Base-by-base conservation (phyloP, 2,888 invertebrate species). In the Nephrotoma flavescens region DNA sequence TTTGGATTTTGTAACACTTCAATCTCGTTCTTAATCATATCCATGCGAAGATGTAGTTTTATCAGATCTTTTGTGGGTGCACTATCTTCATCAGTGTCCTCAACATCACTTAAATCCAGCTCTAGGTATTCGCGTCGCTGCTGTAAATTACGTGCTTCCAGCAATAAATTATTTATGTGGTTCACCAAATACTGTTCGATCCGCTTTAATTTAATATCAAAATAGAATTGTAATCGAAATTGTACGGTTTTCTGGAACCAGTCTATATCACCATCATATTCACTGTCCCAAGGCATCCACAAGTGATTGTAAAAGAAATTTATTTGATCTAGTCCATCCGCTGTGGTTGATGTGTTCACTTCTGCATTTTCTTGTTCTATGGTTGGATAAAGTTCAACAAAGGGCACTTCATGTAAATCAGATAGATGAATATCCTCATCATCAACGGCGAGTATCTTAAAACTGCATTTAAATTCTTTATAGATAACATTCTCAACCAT, bases 221-320 rank as follows among this genome's bases (percentile, higher is more conserved):
- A 94, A 87, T 92, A 94, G 47, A 94, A 90, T 86, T 92, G 91
- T 45, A 94, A 91, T 86, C 94, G 92, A 0, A 92, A 89, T 88
- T 93, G 92, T 84, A 94, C 90, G 90, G 94, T 93, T 87, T 92
- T 91, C 52, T 90, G 90, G 41, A 92, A 91, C 94, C 94, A 94
- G 89, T 94, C 93, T 0, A 89, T 88, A 87, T 91, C 92, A 12
- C 93, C 93, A 88, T 94, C 94, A 45, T 93, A 93, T 87, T 94
- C 94, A 86, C 91, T 90, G 88, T 94, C 94, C 94, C 94, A 94
- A 0, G 94, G 94, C 93, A 94, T 93, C 92, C 94, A 93, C 2
- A 94, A 89, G 88, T 94, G 91, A 85, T 92, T 92, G 87, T 93
- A 94, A 88, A 94, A 94, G 88, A 94, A 94, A 86, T 94, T 87